Percentiles rank a stretch among this genome's conserved stretches.
phyloP scores from a whole-genome alignment of 2,797 vertebrate species.

The Vireo griseus region DNA sequence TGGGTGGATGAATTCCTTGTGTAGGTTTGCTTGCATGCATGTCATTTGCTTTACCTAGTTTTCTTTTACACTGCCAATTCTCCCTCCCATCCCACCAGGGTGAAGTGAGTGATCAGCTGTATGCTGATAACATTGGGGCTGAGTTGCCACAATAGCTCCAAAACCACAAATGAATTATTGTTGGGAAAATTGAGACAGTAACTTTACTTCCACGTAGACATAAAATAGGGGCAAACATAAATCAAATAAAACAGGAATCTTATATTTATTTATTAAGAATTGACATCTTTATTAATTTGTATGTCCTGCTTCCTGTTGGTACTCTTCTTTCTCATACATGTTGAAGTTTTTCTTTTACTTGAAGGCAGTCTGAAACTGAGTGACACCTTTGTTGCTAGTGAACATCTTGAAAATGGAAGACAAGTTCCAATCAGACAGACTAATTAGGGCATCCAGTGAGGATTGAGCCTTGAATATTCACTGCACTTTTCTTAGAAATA shows the following conservation, averaged over 20 bases:
- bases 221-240: background rate
- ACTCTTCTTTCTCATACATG: background rate
- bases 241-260: background rate
- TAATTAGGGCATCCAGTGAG: slow-evolving; percentile 16
- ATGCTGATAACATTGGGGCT: no score
- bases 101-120: background rate
- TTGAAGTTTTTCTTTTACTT: slow-evolving; percentile 4
- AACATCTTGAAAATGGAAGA: slow-evolving; percentile 17
- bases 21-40: background rate
- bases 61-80: background rate
- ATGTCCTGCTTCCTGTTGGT: background rate
- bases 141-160: background rate
- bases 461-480: slow-evolving; percentile 17
- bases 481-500: background rate
- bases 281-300: background rate
- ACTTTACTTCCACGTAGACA: background rate
- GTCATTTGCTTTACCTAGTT: background rate
- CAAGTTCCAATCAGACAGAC: slow-evolving; percentile 30
- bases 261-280: background rate
- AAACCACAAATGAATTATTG: background rate
- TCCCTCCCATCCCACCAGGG: background rate
- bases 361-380: background rate
- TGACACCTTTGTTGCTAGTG: background rate
- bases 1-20: background rate
- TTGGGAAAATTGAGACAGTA: background rate